These are phyloP conservation scores for Drosophila athabasca DNA, from an alignment of 1,140 invertebrate species.

Conservation along the genomic window DNA sequence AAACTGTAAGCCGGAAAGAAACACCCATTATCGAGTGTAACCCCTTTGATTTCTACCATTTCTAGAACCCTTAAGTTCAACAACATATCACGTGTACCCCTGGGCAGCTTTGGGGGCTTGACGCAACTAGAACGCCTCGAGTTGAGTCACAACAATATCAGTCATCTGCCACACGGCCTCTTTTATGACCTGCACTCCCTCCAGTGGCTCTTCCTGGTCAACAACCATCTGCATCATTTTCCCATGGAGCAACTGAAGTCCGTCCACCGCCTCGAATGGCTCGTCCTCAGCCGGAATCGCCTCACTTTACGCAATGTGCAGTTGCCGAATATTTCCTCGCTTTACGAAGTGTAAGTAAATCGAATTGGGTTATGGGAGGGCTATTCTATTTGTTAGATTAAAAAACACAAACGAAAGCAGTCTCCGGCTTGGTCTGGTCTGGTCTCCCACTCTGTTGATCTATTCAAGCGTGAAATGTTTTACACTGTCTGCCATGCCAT, in stretches of 20 bases:
- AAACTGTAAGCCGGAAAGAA: slow-evolving; percentile 49
- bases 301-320: slow-evolving; percentile 83
- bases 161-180: slow-evolving; percentile 78
- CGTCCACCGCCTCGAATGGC: slow-evolving; percentile 83
- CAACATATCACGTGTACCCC: slow-evolving; percentile 79
- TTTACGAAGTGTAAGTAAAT: slow-evolving; percentile 85
- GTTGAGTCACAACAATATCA: slow-evolving; percentile 84
- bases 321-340: slow-evolving; percentile 84
- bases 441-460: slow-evolving; percentile 42
- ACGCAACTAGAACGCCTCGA: slow-evolving; percentile 66
- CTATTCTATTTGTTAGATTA: slow-evolving; percentile 72
- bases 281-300: slow-evolving; percentile 85
- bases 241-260: slow-evolving; percentile 83
- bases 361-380: slow-evolving; percentile 16
- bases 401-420: slow-evolving; percentile 42
- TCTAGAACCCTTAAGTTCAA: slow-evolving; percentile 70
- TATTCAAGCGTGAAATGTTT: slow-evolving; percentile 77
- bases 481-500: slow-evolving; percentile 62
- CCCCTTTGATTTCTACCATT: neutral
- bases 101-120: slow-evolving; percentile 64
- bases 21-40: neutral
- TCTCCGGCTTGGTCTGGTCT: neutral
- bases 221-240: slow-evolving; percentile 73
- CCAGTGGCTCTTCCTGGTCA: slow-evolving; percentile 84
- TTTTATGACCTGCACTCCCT: slow-evolving; percentile 83